Base-by-base conservation (phyloP, 2,888 invertebrate species). In the Eupithecia dodoneata region DNA sequence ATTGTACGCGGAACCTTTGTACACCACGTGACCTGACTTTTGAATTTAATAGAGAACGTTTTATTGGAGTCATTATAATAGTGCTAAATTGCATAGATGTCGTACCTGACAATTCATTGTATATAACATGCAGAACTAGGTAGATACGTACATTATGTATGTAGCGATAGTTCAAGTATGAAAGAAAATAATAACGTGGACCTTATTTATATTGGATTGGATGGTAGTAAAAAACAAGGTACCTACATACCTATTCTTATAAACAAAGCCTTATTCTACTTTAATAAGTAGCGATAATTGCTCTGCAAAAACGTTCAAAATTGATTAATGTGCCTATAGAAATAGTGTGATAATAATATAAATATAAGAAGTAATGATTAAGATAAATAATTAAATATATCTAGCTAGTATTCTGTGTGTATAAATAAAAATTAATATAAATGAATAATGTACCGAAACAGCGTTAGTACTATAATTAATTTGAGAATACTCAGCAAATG, bases 1-100 rank as follows among this genome's bases (percentile, higher is more conserved):
- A 72, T 83, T 94, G 0, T 94, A 94, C 80, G 90, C 94, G 0
- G 95, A 95, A 79, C 95, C 95, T 2, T 80, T 95, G 0, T 95
- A 95, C 76, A 90, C 92, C 0, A 93, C 94, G 82, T 94, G 92
- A 93, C 71, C 41, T 65, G 41, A 42, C 55, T 3, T 59, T 30
- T 13, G 41, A 65, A 30, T 41, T 6, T 7, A 44, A 2, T 30
- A 63, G 63, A 18, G 12, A 63, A 9, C 4, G 2, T 6, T 59
- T 59, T 59, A 18, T 4, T 59, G 10, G 10, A 18, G 30, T 63
- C 63, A 63, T 30, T 4, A 4, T 0, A 63, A 30, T 63, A 30
- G 9, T 18, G 30, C 30, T 30, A 63, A 30, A 63, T 30, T 30
- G 10, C 63, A 12, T 10, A 18, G 63, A n/a, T 30, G 18, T 49